These are phyloP conservation scores for Apolygus lucorum DNA, from an alignment of 1,140 invertebrate species.

Conservation along the genomic window DNA sequence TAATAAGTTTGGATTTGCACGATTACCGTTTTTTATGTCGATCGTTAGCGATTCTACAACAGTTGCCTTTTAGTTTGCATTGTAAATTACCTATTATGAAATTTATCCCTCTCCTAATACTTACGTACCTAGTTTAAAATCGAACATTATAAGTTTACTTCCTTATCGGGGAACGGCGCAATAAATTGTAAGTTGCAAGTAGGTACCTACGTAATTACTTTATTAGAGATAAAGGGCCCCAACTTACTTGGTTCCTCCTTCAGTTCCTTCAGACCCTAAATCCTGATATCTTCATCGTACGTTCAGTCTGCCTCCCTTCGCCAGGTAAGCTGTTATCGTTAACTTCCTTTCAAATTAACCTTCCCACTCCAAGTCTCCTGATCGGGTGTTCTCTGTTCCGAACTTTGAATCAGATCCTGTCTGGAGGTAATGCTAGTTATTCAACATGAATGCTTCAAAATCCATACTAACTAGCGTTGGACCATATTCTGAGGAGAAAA, in stretches of 20 bases:
- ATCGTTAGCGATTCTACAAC: too few species aligned
- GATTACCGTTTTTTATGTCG: too few species aligned
- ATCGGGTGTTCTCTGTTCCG: too few species aligned
- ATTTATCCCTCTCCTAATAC: too few species aligned
- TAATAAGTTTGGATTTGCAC: too few species aligned
- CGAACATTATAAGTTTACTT: neutral
- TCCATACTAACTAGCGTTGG: too few species aligned
- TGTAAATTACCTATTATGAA: too few species aligned
- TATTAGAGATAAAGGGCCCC: neutral
- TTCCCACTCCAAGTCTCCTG: neutral
- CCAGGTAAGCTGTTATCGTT: neutral
- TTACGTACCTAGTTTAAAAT: neutral
- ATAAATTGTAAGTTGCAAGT: neutral
- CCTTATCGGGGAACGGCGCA: neutral
- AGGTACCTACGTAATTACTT: neutral
- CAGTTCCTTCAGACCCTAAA: neutral
- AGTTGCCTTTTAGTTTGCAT: too few species aligned
- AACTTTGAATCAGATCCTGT: too few species aligned
- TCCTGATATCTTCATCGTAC: neutral
- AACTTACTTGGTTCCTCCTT: neutral
- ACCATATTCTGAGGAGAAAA: too few species aligned
- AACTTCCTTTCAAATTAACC: neutral
- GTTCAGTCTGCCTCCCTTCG: neutral
- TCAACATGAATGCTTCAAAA: too few species aligned
- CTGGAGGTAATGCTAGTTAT: too few species aligned